Evolutionary conservation across 2,888 invertebrate genomes (phyloP), one percentile per base, ranked within the genome.

Genomic region (Orthosia incerta): DNA sequence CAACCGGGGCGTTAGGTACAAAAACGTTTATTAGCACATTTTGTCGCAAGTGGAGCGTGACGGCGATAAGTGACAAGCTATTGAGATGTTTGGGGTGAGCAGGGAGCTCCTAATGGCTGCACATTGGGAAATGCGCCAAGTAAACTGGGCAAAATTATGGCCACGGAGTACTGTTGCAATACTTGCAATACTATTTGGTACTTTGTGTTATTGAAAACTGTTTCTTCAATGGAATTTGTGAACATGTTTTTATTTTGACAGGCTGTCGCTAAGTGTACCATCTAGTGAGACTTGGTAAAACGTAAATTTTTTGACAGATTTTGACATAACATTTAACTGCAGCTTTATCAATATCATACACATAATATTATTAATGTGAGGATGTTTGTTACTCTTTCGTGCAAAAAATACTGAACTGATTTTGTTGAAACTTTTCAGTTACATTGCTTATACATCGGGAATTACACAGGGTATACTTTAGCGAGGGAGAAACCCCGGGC

Each of bases 11-110:
- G 86, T 85, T 87, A 85, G 85, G 89, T 88, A 92, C 89, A 93
- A 93, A 94, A 94, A 93, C 94, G 93, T 94, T 95, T 95, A 95
- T 94, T 94, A 94, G 94, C 93, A 90, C 94, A 92, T 94, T 93
- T 89, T 89, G 89, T 89, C 84, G 92, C 90, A 90, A 94, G 91
- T 93, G 91, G 89, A 93, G 92, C 95, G 94, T 93, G 92, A 88
- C 88, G 80, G 89, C 87, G 93, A 91, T 93, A 93, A 94, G 94
- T 94, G 94, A 94, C 93, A 91, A 92, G 92, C 94, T 89, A 93
- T 93, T 91, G 93, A 93, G 93, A 89, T 88, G 88, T 83, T 79
- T 88, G 79, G 89, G 91, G 91, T 88, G 87, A 80, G 83, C 72
- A 87, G 91, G 87, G 87, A 82, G 82, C 73, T 87, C 61, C 56